Evolutionary conservation across 2,797 vertebrate genomes (phyloP), one percentile per base, ranked within the genome.

Genomic region (Mallotus villosus): DNA sequence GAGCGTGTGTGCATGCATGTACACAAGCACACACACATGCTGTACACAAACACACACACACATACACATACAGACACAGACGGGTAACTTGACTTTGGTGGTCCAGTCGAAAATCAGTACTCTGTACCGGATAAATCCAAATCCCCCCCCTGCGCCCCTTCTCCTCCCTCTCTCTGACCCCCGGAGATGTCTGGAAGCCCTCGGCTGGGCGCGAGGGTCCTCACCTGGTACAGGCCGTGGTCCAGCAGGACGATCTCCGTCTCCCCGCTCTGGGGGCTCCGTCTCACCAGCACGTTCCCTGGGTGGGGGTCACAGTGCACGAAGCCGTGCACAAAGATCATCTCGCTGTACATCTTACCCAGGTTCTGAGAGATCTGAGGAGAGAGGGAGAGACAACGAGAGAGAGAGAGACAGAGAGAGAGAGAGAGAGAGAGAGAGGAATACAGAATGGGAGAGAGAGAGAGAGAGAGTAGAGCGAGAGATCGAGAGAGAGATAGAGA

Each of bases 301-400:
- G 97, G 97, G 82, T 99, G 97, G 0, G 97, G 97, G 80, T 99
- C 97, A 58, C 97, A 99, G 90, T 99, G 97, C 74, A 99, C 96
- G 2, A 99, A 99, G 63, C 97, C 97, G 0, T 97, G 94, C 81
- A 99, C 92, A 51, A 99, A 99, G 83, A 99, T 97, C 97, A 99
- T 99, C 86, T 99, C 97, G 0, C 97, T 99, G 92, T 97, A 99
- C 77, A 99, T 88, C 77, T 94, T 95, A 4, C 97, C 97, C 84
- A 99, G 80, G 79, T 95, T 93, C 79, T 93, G 92, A 0, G 97
- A 97, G 78, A 99, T 93, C 97, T 99, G 86, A 32, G n/a, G 17
- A 46, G 19, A 24, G 17, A 16, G 3, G 21, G 14, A 0, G 5
- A 2, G 14, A 32, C 46, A 49, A 49, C 27, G 4, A 1, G n/a